Evolutionary conservation across 2,113 vertebrate species (phyloP).

Genomic region (Orcinus orca): DNA sequence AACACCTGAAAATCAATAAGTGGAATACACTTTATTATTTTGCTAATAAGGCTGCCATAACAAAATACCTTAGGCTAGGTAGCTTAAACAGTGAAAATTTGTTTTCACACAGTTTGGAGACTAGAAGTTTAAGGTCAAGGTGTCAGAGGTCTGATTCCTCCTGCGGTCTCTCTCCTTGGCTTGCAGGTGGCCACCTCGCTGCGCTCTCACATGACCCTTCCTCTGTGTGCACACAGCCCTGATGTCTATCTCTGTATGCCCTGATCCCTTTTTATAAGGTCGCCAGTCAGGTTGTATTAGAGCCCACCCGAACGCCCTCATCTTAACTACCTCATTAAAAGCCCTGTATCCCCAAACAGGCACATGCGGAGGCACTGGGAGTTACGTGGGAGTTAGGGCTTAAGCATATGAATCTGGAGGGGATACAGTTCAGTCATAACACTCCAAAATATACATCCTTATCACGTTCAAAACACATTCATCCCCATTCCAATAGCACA

Average conservation of each 20-base stretch:
- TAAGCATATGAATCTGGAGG: neutral
- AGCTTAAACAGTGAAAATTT: neutral
- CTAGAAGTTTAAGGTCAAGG: neutral
- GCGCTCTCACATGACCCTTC: neutral
- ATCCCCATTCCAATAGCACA: neutral
- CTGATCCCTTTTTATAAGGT: neutral
- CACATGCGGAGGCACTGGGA: neutral
- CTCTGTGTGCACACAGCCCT: neutral
- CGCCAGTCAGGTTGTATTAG: neutral
- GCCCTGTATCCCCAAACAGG: neutral
- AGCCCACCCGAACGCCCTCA: neutral
- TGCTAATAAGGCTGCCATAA: neutral
- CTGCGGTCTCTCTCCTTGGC: neutral
- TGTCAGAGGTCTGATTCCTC: neutral
- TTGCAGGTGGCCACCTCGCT: neutral
- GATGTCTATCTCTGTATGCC: neutral
- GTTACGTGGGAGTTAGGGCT: neutral
- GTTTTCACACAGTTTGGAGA: neutral
- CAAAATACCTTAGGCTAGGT: neutral
- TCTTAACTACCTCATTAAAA: neutral
- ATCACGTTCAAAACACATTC: neutral
- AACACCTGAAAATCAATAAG: neutral
- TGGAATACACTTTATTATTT: neutral
- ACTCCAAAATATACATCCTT: neutral
- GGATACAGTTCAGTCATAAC: neutral